phyloP scores from a whole-genome alignment of 2,888 invertebrate genomes.

The Aleiodes testaceus region DNA sequence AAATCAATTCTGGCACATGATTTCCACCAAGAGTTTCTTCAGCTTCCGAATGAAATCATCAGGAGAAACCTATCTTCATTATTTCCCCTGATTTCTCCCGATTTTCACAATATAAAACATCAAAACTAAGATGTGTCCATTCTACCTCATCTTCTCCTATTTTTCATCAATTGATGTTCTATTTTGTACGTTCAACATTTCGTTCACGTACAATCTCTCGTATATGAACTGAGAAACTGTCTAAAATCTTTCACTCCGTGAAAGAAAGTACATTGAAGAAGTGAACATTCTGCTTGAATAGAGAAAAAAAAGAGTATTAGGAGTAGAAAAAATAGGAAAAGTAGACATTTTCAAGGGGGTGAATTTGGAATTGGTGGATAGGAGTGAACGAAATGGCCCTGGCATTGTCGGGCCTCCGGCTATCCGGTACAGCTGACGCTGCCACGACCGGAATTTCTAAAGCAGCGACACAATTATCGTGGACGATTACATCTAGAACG shows the following conservation, averaged over 20 bases:
- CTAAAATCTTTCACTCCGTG: not conserved
- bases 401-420: constrained; percentile 32
- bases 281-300: constrained; percentile 1
- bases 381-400: constrained; percentile 28
- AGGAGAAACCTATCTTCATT: too few relatives aligned
- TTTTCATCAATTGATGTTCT: too few relatives aligned
- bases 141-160: too few relatives aligned
- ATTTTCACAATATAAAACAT: not conserved
- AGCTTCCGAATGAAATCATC: too few relatives aligned
- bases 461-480: constrained; percentile 42
- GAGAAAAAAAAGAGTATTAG: not conserved
- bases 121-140: too few relatives aligned
- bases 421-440: constrained; percentile 42
- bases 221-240: constrained; percentile 9
- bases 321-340: not conserved
- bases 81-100: too few relatives aligned
- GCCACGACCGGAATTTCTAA: constrained; percentile 38
- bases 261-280: constrained; percentile 15
- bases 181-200: not conserved
- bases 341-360: constrained; percentile 7
- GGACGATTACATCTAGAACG: constrained; percentile 39
- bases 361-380: not conserved
- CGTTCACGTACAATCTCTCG: not conserved
- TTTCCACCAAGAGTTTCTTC: too few relatives aligned
- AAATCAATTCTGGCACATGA: too few relatives aligned